Evolutionary conservation across 2,888 invertebrate species (phyloP), one percentile per base, ranked within the genome.

Genomic region (Lasioglossum oenotherae): DNA sequence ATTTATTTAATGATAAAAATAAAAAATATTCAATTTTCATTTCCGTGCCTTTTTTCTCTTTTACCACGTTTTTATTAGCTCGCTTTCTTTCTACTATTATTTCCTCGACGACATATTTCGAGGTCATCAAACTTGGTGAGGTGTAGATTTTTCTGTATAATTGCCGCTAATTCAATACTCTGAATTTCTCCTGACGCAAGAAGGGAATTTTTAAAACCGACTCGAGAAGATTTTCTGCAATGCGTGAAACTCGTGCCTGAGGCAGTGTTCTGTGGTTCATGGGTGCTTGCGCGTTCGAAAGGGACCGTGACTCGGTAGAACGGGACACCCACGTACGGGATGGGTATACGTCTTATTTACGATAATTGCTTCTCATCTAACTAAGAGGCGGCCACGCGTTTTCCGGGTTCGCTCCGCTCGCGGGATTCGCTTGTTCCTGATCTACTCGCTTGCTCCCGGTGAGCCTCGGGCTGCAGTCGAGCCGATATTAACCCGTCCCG

Each of bases 291-390:
- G 57, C 57, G 57, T 23, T 57, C 57, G n/a, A 57, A 6, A 31
- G 64, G 64, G 31, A 16, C 64, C 23, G 41, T 31, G 57, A 31
- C 27, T 38, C 60, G 27, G 64, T 35, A 44, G 74, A 38, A 67
- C 44, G 74, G 73, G 79, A 80, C 86, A 88, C 83, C 88, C 86
- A 88, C 84, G 77, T 72, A 67, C 72, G 49, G 78, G 85, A 89
- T 80, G 74, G 88, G 44, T 53, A 69, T 78, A 83, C 75, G 80
- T 90, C 84, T 89, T 91, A 91, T 91, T 91, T 89, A 91, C 86
- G 88, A 85, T 87, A 92, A 91, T 92, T 87, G 87, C 79, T 72
- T 78, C 85, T 89, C 87, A 79, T 86, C 89, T 87, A 85, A 85
- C 86, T 83, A 83, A 90, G 79, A 86, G 86, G 75, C 57, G 49